Evolutionary conservation across 64 coral and sea anemone genomes (phyloP), one percentile per base, ranked within the genome.

Genomic region (Montipora foliosa): DNA sequence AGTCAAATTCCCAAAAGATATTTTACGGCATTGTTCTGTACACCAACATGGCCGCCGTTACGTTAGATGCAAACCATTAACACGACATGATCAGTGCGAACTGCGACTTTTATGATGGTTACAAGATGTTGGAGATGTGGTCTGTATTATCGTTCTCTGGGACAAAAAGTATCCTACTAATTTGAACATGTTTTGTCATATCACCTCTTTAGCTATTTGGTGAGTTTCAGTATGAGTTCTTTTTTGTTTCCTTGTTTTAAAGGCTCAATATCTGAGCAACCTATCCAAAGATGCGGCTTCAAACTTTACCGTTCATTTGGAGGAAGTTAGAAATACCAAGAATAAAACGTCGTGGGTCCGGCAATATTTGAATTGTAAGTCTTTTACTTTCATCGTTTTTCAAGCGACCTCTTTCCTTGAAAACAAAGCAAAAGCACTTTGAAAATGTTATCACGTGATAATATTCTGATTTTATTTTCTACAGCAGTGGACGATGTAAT

Each of bases 331-430:
- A 3, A 6, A 21, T 4, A 66, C 20, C 47, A 49, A 71, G 37
- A 29, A 86, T 8, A 19, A 45, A 71, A 86, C 82, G 20, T 71
- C 66, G 50, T 52, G 46, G 45, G 44, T 19, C 62, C 45, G 3
- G 5, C 44, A 11, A 50, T 51, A 86, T 50, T 44, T 86, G 67
- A 72, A 44, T 10, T 50, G 82, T 86, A 50, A 86, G 82, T 86
- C 15, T 6, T 83, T 48, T 10, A 9, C 7, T 19, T 5, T 37
- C 4, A 6, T 19, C 7, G 1, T 45, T 83, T 17, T 10, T 6
- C 49, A 11, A 64, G 13, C 61, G 14, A 12, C 9, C 4, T 64
- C 12, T 11, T 64, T 11, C 3, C 14, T 12, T 7, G 14, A 64
- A 64, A 14, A 10, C 52, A 5, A 55, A 67, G 62, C 62, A 4